Conservation (phyloP, 2,113 vertebrate species). For the Pycnonotus jocosus region DNA sequence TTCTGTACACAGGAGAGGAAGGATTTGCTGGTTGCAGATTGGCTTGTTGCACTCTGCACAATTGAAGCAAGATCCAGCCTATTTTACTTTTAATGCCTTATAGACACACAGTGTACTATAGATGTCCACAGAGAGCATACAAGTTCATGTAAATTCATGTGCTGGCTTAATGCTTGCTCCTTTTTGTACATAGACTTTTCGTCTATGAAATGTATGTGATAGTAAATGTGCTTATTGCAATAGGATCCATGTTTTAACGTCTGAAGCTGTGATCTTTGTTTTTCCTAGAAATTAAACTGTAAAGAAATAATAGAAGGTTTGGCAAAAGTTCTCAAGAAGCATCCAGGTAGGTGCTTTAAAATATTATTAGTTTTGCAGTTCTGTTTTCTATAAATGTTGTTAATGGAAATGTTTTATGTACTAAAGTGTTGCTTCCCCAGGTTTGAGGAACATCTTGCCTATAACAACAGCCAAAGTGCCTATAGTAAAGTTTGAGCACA, state of each 20-base stretch:
- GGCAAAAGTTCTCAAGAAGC: slow-evolving; percentile 95
- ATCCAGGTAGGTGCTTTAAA: slow-evolving; percentile 80
- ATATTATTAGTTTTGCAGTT: neutral
- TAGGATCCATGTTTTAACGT: neutral
- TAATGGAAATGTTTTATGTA: slow-evolving; percentile 56
- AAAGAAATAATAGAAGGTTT: slow-evolving; percentile 99
- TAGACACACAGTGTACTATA: neutral
- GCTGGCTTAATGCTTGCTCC: neutral
- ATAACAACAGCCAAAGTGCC: slow-evolving; percentile 99
- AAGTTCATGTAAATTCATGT: neutral
- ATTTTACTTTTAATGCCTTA: neutral
- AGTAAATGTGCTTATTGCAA: neutral
- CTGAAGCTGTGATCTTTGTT: slow-evolving; percentile 27
- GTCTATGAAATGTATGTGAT: neutral
- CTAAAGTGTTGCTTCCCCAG: slow-evolving; percentile 71
- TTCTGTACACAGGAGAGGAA: neutral
- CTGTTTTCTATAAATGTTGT: neutral
- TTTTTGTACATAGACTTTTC: neutral
- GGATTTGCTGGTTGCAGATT: neutral
- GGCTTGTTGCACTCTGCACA: neutral
- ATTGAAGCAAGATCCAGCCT: neutral
- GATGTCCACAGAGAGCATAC: neutral
- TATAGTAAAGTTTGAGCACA: slow-evolving; percentile 98
- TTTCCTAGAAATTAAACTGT: slow-evolving; percentile 91
- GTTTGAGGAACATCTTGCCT: slow-evolving; percentile 97